A percentile compares a stretch with the other conserved stretches of the same genome.
Evolutionary conservation across 2,113 vertebrate genomes (phyloP).

Genomic region (Xiphophorus hellerii): DNA sequence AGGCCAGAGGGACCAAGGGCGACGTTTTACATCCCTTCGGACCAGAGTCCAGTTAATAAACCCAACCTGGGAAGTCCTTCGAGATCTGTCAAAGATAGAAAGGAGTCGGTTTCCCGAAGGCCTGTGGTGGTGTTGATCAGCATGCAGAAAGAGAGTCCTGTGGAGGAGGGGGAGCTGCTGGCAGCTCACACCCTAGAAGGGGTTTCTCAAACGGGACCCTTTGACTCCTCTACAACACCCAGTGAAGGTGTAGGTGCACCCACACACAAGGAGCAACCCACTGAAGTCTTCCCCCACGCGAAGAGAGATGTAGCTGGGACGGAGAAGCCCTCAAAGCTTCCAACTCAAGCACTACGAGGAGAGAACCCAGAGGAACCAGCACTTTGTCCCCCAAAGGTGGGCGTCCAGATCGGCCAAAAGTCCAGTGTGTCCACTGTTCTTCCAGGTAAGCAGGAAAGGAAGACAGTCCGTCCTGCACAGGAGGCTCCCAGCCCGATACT

Average conservation of each 20-base stretch:
- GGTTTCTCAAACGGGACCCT: conserved; percentile 44
- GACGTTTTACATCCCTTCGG: conserved; percentile 89
- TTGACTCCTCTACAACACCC: neutral
- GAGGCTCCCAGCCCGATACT: conserved; percentile 71
- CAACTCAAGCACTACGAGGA: neutral
- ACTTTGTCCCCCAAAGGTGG: conserved; percentile 46
- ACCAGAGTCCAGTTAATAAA: conserved; percentile 72
- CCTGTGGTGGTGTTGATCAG: conserved; percentile 82
- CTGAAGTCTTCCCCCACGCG: neutral
- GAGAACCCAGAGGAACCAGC: conserved; percentile 6
- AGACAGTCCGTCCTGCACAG: conserved; percentile 2
- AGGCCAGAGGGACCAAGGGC: conserved; percentile 77
- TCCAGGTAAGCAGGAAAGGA: conserved; percentile 38
- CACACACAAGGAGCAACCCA: conserved; percentile 8
- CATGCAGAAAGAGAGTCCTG: conserved; percentile 79
- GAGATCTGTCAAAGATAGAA: conserved; percentile 54
- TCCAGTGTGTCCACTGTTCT: neutral
- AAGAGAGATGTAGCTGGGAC: conserved; percentile 2
- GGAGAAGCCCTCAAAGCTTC: conserved; percentile 3
- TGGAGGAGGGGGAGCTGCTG: conserved; percentile 66
- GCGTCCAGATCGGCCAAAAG: conserved; percentile 47
- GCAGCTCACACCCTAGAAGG: conserved; percentile 50
- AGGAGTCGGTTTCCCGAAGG: conserved; percentile 62
- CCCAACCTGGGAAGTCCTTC: conserved; percentile 51
- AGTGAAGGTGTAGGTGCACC: conserved; percentile 32